Base-by-base conservation (phyloP, 2,797 vertebrate genomes). In the Acanthurus tractus region DNA sequence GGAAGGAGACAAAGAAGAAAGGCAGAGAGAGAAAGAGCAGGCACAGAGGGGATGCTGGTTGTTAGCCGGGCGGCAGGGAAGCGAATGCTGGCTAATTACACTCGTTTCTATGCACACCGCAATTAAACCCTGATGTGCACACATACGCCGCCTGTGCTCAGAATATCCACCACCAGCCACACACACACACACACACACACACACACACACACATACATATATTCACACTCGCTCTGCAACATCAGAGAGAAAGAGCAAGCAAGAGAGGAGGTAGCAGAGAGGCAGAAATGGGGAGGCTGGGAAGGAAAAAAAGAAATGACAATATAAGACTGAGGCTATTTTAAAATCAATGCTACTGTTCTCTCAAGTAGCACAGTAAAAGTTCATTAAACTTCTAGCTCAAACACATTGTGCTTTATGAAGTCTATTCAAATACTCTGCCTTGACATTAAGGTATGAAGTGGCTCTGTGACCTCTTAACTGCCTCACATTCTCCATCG, bases 41-140 rank as follows among this genome's bases (percentile, higher is more conserved):
- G 88, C 88, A 82, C 90, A 89, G 91, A 92, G 91, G 91, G 93
- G 91, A 89, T 90, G 92, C 88, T 91, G 91, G 90, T 93, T 90
- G 91, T 94, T 94, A 94, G 93, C 88, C 82, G 91, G 91, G 91
- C 91, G 74, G 88, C 90, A 76, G 91, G 93, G 91, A 94, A 93
- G 87, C 78, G 88, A 91, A 88, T 46, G 75, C 82, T 52, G 85
- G 90, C 93, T 94, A 94, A 95, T 95, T 94, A 94, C 92, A 92
- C 88, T 92, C 76, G 91, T 91, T 93, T 93, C 91, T 89, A 92
- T 92, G 91, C 93, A 92, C 91, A 89, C 90, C 81, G 87, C 91
- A 94, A 94, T 94, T 94, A 94, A 92, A 90, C 91, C 87, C 91
- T 83, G 90, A 91, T 87, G 84, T 86, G 72, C 84, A 90, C 88